Base-by-base conservation (phyloP, 2,797 vertebrate genomes). In the Hyperoplus immaculatus region DNA sequence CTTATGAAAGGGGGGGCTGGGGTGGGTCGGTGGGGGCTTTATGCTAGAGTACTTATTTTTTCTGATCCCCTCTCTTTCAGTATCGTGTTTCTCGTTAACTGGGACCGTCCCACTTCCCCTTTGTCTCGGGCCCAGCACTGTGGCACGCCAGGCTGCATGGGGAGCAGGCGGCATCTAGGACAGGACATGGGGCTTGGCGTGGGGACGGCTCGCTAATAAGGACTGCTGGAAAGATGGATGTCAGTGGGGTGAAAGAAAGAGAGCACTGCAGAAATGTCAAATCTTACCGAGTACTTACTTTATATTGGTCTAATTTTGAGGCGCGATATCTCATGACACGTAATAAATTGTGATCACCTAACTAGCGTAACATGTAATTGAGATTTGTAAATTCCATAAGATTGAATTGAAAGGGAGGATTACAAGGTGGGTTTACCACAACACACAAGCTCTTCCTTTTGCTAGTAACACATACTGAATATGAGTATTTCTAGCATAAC, bases 31-130 rank as follows among this genome's bases (percentile, higher is more conserved):
- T 29, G n/a, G 80, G 80, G 79, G 72, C 82, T 91, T 92, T 79
- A 93, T 94, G 93, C 89, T 94, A 88, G 89, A 95, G 81, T 87
- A 93, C 92, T 95, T 94, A 91, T 87, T 92, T 86, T 29, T 84
- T 88, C 84, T 80, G 72, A 89, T 92, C 85, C 86, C 85, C 82
- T 89, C 81, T 88, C 81, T 88, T 89, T 91, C 74, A 69, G 89
- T 88, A 91, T 93, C 69, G 12, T 64, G 73, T 94, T 90, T 92
- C 89, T 90, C 75, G 62, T 92, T 92, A 93, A 90, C 82, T 74
- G 66, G 69, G 80, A 88, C 78, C 82, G 60, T 88, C 89, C 84
- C 77, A 79, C 76, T 57, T 82, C 86, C 83, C 77, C 84, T 84
- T 84, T 85, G 88, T 88, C 80, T 80, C 29, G 43, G 46, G 81